Evolutionary conservation across 1,140 invertebrate species (phyloP).

Genomic region (Aplysia californica): DNA sequence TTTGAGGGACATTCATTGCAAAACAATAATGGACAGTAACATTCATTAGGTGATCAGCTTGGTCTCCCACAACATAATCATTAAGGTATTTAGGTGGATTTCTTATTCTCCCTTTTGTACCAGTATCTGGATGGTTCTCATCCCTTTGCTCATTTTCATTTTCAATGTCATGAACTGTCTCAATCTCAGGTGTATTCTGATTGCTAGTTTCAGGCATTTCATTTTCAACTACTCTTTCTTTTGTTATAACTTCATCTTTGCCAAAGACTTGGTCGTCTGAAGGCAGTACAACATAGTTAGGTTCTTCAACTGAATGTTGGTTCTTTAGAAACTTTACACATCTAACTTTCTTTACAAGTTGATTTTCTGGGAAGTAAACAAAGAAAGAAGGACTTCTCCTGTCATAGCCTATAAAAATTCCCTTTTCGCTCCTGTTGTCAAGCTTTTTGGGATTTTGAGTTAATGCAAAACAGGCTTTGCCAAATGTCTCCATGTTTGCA

Average conservation of each 20-base stretch:
- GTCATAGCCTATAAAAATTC: slow-evolving; percentile 40
- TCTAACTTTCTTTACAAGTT: slow-evolving; percentile 21
- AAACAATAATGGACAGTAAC: background rate
- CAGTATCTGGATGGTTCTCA: no score
- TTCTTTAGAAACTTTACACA: slow-evolving; percentile 29
- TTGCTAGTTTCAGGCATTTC: slow-evolving; percentile 5
- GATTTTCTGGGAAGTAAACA: slow-evolving; percentile 29
- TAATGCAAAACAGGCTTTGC: slow-evolving; percentile 29
- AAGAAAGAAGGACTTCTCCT: slow-evolving; percentile 30
- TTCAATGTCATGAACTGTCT: background rate
- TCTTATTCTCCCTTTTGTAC: no score
- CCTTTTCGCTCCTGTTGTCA: slow-evolving; percentile 30
- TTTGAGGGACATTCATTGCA: slow-evolving; percentile 23
- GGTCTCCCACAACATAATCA: slow-evolving; percentile 10
- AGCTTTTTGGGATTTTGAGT: slow-evolving; percentile 33
- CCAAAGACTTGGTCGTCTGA: background rate
- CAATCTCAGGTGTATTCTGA: background rate
- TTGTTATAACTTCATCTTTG: background rate
- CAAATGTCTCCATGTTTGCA: slow-evolving; percentile 29
- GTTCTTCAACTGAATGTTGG: background rate
- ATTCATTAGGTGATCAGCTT: slow-evolving; percentile 14
- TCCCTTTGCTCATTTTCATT: no score
- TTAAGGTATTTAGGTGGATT: no score
- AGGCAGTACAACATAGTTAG: background rate
- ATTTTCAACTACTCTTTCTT: no score